These are phyloP conservation scores for Prochilodus magdalenae DNA, from an alignment of 2,113 vertebrate species.

Conservation along the genomic window DNA sequence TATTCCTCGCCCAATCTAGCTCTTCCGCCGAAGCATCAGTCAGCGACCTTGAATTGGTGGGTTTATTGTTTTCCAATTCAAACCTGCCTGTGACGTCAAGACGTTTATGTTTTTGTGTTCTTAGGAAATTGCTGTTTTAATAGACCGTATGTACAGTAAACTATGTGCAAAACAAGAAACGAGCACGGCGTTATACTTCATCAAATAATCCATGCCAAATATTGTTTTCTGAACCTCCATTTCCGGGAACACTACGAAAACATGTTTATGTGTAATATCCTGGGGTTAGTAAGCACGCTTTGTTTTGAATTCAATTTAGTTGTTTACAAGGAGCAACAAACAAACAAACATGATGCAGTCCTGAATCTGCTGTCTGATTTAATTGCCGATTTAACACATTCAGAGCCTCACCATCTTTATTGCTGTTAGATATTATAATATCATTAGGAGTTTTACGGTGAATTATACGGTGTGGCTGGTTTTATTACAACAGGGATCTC, in stretches of 20 bases:
- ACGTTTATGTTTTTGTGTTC: background rate
- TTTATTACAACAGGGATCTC: no score
- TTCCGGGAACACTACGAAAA: conserved; percentile 14
- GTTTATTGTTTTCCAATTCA: conserved; percentile 2
- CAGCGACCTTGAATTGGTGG: background rate
- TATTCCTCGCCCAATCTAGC: conserved; percentile 7
- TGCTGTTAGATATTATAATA: background rate
- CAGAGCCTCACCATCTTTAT: background rate
- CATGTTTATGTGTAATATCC: conserved; percentile 24
- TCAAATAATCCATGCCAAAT: conserved; percentile 13
- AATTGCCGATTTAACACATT: background rate
- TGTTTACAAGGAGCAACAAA: conserved; percentile 22
- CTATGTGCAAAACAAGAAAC: background rate
- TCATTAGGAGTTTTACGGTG: background rate
- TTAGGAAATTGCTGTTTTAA: background rate
- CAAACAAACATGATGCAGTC: background rate
- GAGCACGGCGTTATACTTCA: background rate
- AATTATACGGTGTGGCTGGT: background rate
- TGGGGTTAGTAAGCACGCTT: conserved; percentile 17
- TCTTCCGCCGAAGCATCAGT: background rate
- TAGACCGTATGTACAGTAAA: background rate
- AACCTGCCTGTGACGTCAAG: conserved; percentile 11
- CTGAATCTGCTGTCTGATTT: conserved; percentile 10
- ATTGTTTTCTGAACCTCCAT: conserved; percentile 6
- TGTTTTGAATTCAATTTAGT: background rate